Evolutionary conservation across 2,113 vertebrate genomes (phyloP), one percentile per base, ranked within the genome.

Genomic region (Lonchura striata): DNA sequence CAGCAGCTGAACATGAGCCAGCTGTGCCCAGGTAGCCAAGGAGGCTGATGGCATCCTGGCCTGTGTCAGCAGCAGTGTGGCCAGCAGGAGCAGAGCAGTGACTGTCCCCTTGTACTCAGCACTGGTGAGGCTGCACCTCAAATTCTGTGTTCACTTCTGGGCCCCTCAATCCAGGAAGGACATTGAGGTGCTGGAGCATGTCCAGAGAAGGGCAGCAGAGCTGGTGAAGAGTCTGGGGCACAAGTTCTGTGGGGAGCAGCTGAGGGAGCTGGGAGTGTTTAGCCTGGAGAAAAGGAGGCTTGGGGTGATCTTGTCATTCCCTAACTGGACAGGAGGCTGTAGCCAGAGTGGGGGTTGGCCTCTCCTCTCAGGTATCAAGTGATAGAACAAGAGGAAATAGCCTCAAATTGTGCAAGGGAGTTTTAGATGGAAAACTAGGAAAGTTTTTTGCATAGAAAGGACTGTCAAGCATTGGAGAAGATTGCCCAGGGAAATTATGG

Each of bases 131-230:
- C 22, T 1, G 0, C 35, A 27, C 11, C 22, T 44, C 18, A 5
- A 44, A 19, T 37, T 12, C 31, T 50, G 44, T 3, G 8, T 7
- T 18, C 50, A 28, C 0, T 28, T 65, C 25, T 9, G 15, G 31
- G 12, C 2, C 27, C 4, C 23, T 52, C 33, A 52, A 1, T 22
- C 11, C 39, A 81, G 13, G 18, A 39, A 33, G 20, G 23, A 10
- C 23, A 46, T 0, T 14, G 37, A n/a, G 19, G 13, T 2, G 23
- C 52, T 74, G 33, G 15, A 52, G 4, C 0, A 0, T 6, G 33
- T 9, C 27, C 44, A 59, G 33, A 39, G 22, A 80, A 44, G 12
- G 15, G 13, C 44, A 74, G 0, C 0, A 0, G 3, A 33, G 44
- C 27, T 52, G 27, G 19, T 2, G 22, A 65, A 59, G 23, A 44